A percentile compares a stretch with the other conserved stretches of the same genome.
phyloP scores from a whole-genome alignment of 2,113 vertebrate genomes.

The Melanocharis versteri region DNA sequence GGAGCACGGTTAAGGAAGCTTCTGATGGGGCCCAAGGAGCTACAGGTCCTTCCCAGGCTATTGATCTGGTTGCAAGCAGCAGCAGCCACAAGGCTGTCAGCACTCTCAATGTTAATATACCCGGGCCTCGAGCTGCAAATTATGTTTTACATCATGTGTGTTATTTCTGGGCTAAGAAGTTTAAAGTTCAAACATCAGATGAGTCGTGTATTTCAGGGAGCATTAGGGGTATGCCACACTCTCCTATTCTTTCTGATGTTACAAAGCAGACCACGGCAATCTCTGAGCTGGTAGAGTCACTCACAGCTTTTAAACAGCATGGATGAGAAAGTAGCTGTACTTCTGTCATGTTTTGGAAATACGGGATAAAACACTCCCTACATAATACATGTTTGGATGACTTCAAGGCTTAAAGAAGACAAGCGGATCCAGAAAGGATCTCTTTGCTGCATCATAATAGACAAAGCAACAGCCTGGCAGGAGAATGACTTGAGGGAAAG shows the following conservation, averaged over 20 bases:
- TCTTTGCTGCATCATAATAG: neutral
- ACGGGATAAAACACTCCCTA: constrained; percentile 9
- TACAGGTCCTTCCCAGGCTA: neutral
- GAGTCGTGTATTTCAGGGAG: neutral
- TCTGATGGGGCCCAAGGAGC: neutral
- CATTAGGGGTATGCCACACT: neutral
- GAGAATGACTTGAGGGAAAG: neutral
- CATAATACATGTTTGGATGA: constrained; percentile 34
- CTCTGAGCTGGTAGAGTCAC: neutral
- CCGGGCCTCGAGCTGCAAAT: neutral
- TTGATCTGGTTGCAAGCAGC: neutral
- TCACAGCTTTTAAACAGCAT: neutral
- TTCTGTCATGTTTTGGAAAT: constrained; percentile 40
- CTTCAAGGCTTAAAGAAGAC: constrained; percentile 20
- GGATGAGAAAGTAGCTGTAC: constrained; percentile 19
- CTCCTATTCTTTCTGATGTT: neutral
- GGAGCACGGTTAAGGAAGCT: neutral
- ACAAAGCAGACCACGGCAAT: neutral
- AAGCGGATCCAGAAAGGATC: neutral
- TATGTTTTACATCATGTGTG: neutral
- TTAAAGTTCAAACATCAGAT: neutral
- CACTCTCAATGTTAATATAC: neutral
- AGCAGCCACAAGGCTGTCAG: neutral
- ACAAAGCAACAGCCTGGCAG: neutral
- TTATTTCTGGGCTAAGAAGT: neutral